Percentiles rank a stretch among this genome's conserved stretches.
These are phyloP conservation scores for Piaya cayana DNA, from an alignment of 2,113 vertebrate genomes.

Conservation along the genomic window DNA sequence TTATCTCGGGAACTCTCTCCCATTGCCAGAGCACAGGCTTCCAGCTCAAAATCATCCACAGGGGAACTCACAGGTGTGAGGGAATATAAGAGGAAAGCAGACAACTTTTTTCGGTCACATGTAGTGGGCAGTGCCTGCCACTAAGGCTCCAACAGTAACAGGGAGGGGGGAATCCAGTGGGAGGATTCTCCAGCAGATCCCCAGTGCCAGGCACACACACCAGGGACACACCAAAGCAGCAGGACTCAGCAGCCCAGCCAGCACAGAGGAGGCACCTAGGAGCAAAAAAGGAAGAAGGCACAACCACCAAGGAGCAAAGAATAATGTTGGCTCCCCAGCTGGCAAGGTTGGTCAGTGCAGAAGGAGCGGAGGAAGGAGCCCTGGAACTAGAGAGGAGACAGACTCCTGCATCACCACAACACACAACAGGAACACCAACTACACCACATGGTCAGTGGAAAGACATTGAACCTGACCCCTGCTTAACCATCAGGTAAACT, in stretches of 20 bases:
- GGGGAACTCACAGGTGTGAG: constrained; percentile 33
- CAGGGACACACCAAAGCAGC: accelerated
- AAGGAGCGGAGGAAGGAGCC: background rate
- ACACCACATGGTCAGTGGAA: accelerated
- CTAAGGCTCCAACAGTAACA: accelerated
- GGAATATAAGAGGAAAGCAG: background rate
- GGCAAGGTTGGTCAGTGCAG: accelerated
- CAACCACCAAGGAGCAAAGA: accelerated
- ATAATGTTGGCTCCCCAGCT: accelerated
- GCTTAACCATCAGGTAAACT: background rate
- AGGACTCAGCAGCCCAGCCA: background rate
- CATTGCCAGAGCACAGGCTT: constrained; percentile 7
- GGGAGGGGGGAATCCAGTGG: accelerated
- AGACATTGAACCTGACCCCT: accelerated
- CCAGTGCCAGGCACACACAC: background rate
- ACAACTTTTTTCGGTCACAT: background rate
- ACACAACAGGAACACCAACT: background rate
- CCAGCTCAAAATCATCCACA: constrained; percentile 29
- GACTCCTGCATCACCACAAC: background rate
- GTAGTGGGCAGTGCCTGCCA: background rate
- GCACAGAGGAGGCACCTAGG: background rate
- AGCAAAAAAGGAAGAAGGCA: background rate
- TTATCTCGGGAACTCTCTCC: constrained; percentile 38
- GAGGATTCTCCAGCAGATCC: background rate
- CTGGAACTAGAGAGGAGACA: background rate